Percentiles rank a stretch among this genome's conserved stretches.
Conservation (phyloP, 1,140 invertebrate genomes). For the Cheumatopsyche charites region DNA sequence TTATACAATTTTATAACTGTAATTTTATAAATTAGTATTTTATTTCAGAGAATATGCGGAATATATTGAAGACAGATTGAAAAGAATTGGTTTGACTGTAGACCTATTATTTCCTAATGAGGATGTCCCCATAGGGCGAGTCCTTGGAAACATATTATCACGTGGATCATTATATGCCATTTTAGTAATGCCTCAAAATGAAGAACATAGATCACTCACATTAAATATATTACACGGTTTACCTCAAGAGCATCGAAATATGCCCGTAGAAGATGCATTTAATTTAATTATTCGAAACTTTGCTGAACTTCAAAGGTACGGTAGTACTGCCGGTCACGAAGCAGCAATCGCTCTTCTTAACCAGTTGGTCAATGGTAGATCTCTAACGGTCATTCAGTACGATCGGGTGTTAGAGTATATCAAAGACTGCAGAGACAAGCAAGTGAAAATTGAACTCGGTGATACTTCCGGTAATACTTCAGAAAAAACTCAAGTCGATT, state of each 20-base stretch:
- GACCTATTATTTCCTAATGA: constrained; percentile 90
- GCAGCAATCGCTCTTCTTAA: constrained; percentile 78
- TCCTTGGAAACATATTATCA: constrained; percentile 86
- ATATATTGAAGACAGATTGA: constrained; percentile 83
- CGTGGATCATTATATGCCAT: constrained; percentile 88
- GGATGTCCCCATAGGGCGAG: constrained; percentile 76
- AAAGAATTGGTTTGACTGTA: constrained; percentile 78
- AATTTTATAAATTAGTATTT: constrained; percentile 14
- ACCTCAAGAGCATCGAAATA: constrained; percentile 93
- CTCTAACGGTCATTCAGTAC: constrained; percentile 80
- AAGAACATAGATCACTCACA: constrained; percentile 84
- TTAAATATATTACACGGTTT: constrained; percentile 89
- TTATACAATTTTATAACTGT: constrained; percentile 16
- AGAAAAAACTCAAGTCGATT: constrained; percentile 69
- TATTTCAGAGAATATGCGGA: constrained; percentile 83
- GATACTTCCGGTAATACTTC: constrained; percentile 56
- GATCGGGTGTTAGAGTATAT: constrained; percentile 82
- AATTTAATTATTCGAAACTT: constrained; percentile 80
- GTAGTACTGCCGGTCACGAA: constrained; percentile 57
- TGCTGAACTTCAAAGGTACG: constrained; percentile 72
- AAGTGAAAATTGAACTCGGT: constrained; percentile 73
- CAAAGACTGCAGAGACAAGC: constrained; percentile 72
- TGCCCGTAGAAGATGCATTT: constrained; percentile 91
- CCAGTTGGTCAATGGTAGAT: constrained; percentile 78
- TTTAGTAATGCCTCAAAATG: constrained; percentile 83